Evolutionary conservation across 2,888 invertebrate species (phyloP), one percentile per base, ranked within the genome.

Genomic region (Micropterix aruncella): DNA sequence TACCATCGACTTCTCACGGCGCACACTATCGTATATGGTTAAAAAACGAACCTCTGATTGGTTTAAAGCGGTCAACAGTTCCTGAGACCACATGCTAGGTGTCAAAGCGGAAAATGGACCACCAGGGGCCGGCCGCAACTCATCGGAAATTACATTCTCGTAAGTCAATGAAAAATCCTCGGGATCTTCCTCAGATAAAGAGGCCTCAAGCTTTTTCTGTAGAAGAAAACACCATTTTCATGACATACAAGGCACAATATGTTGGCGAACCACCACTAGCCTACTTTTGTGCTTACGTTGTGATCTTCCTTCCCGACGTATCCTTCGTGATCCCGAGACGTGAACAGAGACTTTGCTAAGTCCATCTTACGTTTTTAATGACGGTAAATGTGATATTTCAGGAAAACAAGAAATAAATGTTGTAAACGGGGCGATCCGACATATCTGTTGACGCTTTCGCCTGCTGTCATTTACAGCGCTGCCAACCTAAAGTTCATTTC

Each of bases 61-160:
- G 18, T 79, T 79, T 38, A 87, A 66, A 62, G 87, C 87, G 1
- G 82, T 83, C 60, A 93, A 75, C 45, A 94, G 83, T 58, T 94
- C 91, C 62, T 94, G 93, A 1, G 95, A 95, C 80, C 94, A 93
- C 93, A 96, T 95, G 48, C 93, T 94, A 2, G 94, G 80, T 2
- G 91, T 94, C 12, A 96, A 75, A 1, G 93, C 94, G 18, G 92
- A 94, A 65, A 96, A 96, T 1, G 94, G 88, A 1, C 93, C 93
- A 2, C 93, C 88, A 12, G 87, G 87, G 42, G 78, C 77, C 5
- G 87, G 87, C 7, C 82, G 76, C 41, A 86, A 58, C 42, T 79
- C 75, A 60, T 86, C 87, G 18, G 79, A 75, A 43, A 71, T 58
- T 46, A 77, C 68, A 27, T 27, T 27, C 5, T 27, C 27, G 27